A percentile compares a stretch with the other conserved stretches of the same genome.
Conservation (phyloP, 1,140 invertebrate species). For the Chelonus insularis region DNA sequence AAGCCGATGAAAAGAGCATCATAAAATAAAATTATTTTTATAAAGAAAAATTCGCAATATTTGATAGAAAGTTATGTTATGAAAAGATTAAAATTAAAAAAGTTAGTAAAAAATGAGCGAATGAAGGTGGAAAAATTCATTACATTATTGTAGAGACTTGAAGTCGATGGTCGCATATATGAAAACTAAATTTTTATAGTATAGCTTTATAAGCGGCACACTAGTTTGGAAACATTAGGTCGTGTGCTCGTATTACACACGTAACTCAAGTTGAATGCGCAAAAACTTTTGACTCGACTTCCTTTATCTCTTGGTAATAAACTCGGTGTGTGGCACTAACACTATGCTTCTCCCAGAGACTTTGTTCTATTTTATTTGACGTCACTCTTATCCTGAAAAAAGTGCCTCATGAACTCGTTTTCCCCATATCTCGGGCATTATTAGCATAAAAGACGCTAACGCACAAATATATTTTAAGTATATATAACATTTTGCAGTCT, state of each 20-base stretch:
- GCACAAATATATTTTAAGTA: background rate
- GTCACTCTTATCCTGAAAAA: conserved; percentile 10
- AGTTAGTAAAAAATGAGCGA: background rate
- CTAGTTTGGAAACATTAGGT: background rate
- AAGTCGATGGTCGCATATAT: background rate
- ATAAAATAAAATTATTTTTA: background rate
- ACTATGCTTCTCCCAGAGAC: conserved; percentile 1
- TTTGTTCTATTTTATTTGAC: conserved; percentile 27
- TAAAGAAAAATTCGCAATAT: no score
- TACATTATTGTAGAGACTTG: background rate
- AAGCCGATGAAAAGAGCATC: no score
- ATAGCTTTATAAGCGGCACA: background rate
- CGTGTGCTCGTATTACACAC: conserved; percentile 41
- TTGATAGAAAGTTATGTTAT: no score
- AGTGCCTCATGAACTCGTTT: background rate
- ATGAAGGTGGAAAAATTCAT: background rate
- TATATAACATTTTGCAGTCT: background rate
- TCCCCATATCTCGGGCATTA: background rate
- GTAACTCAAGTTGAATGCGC: conserved; percentile 40
- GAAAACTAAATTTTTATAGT: background rate
- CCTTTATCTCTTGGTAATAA: conserved; percentile 49
- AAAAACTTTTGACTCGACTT: conserved; percentile 46
- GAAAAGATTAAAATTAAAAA: background rate
- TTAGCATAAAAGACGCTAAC: background rate
- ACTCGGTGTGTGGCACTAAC: conserved; percentile 23